Conservation (phyloP, 2,797 vertebrate species). For the Loriculus beryllinus region DNA sequence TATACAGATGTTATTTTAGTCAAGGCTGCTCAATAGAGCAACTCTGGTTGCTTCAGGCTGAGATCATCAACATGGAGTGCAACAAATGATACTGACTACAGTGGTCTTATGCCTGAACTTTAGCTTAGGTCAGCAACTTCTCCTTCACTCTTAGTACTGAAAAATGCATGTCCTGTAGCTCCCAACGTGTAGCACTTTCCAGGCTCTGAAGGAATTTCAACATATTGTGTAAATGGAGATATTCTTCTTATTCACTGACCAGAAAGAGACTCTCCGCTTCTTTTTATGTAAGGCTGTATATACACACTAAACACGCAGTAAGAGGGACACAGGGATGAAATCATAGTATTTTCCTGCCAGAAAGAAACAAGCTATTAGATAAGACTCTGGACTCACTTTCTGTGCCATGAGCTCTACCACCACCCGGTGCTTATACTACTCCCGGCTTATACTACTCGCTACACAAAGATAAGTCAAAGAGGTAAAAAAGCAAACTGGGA, state of each 20-base stretch:
- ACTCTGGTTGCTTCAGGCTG: accelerated
- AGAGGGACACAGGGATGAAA: background rate
- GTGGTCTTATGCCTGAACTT: background rate
- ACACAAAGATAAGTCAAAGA: background rate
- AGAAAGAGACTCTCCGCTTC: background rate
- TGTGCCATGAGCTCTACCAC: background rate
- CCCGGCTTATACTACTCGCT: background rate
- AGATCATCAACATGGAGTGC: accelerated
- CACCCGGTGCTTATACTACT: background rate
- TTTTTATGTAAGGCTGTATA: background rate
- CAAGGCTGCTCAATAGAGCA: background rate
- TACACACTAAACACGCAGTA: background rate
- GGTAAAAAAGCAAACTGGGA: background rate
- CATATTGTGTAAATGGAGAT: background rate
- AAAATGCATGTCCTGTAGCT: background rate
- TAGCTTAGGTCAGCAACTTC: background rate
- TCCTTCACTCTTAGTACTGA: background rate
- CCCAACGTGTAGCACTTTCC: background rate
- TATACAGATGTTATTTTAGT: background rate
- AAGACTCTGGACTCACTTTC: background rate
- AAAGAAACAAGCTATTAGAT: background rate
- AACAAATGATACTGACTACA: background rate
- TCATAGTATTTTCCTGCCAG: background rate
- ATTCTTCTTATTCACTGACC: background rate
- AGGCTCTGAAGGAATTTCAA: background rate